Evolutionary conservation across 2,113 vertebrate genomes (phyloP).

Genomic region (Chlamydotis undulata): DNA sequence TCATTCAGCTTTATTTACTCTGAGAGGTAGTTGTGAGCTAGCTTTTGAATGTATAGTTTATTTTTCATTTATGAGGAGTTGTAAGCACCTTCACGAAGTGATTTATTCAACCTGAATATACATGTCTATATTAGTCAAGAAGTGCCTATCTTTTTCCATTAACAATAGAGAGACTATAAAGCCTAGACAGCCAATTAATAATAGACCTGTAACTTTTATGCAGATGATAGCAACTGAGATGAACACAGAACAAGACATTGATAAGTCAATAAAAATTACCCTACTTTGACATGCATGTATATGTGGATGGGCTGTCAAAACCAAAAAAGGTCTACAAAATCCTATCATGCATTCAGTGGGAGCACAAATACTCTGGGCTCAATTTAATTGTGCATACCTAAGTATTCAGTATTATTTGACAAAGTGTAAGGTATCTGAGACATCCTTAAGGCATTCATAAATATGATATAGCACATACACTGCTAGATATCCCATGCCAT

Average conservation of each 20-base stretch:
- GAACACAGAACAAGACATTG: not conserved
- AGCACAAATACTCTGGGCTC: not conserved
- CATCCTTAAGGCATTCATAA: not conserved
- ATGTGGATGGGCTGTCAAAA: not conserved
- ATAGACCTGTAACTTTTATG: not conserved
- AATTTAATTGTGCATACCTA: not conserved
- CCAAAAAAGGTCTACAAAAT: not conserved
- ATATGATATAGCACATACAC: no score
- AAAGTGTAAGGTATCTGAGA: not conserved
- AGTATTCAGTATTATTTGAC: not conserved
- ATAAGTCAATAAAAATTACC: not conserved
- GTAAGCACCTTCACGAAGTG: not conserved
- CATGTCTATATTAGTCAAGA: not conserved
- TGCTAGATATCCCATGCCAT: rapidly evolving
- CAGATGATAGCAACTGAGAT: not conserved
- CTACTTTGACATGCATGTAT: not conserved
- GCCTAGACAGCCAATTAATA: not conserved
- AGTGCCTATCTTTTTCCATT: not conserved
- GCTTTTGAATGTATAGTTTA: not conserved
- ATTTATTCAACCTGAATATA: not conserved
- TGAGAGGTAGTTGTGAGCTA: not conserved
- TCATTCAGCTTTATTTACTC: not conserved
- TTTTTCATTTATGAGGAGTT: not conserved
- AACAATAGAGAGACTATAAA: not conserved
- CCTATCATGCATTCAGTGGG: not conserved